Evolutionary conservation across 2,888 invertebrate genomes (phyloP).

Genomic region (Agonopterix subpropinquella): DNA sequence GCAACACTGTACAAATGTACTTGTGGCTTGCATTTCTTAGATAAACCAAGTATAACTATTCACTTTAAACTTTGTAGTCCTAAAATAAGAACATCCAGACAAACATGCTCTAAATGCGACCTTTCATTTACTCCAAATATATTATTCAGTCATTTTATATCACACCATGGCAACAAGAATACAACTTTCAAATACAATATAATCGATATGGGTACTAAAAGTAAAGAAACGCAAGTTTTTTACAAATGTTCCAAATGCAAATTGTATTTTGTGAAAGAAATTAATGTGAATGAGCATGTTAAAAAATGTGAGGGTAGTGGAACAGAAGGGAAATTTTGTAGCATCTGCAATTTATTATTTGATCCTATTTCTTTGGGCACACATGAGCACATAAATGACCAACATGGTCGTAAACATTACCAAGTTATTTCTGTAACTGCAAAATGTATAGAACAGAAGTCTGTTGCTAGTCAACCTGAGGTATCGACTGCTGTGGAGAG

Average conservation of each 20-base stretch:
- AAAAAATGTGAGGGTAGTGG: constrained; percentile 1
- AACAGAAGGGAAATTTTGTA: constrained; percentile 7
- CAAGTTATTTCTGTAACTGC: neutral
- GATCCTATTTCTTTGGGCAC: constrained; percentile 1
- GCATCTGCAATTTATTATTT: constrained; percentile 9
- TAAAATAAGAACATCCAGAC: constrained; percentile 29
- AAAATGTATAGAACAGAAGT: too few relatives aligned
- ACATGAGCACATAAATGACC: constrained; percentile 2
- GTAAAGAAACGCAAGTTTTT: neutral
- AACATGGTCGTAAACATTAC: neutral
- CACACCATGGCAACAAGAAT: constrained; percentile 46
- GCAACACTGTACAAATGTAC: constrained; percentile 38
- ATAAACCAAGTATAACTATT: constrained; percentile 24
- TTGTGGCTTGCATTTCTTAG: constrained; percentile 48
- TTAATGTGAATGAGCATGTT: constrained; percentile 7
- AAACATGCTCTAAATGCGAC: constrained; percentile 50
- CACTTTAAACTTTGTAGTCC: constrained; percentile 32
- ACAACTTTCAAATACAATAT: constrained; percentile 32
- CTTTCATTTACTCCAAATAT: constrained; percentile 42
- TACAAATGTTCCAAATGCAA: constrained; percentile 1
- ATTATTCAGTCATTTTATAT: constrained; percentile 46
- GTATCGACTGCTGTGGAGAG: too few relatives aligned
- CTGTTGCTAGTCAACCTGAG: too few relatives aligned
- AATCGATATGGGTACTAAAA: constrained; percentile 18
- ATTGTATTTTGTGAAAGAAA: constrained; percentile 7